phyloP scores from a whole-genome alignment of 1,140 invertebrate species.

The Anoplolepis gracilipes region DNA sequence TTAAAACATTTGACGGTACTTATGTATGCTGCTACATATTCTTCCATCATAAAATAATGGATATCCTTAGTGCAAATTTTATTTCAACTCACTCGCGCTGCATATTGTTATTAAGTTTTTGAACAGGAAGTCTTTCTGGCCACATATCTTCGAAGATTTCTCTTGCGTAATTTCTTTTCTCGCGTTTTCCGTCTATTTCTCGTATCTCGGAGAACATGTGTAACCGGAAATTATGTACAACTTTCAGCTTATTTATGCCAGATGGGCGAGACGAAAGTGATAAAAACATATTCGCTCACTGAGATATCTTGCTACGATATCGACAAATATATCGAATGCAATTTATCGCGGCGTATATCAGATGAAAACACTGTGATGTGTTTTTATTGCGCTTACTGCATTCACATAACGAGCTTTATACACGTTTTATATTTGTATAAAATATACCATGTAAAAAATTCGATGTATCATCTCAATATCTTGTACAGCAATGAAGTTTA shows the following conservation, averaged over 20 bases:
- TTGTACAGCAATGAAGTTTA: neutral
- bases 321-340: constrained; percentile 17
- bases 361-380: neutral
- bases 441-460: neutral
- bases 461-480: neutral
- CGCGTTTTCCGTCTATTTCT: neutral
- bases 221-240: constrained; percentile 37
- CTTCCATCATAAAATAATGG: neutral
- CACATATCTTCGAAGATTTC: neutral
- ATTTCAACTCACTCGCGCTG: constrained; percentile 28
- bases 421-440: neutral
- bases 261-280: neutral
- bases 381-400: neutral
- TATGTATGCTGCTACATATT: constrained; percentile 5
- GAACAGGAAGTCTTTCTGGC: neutral
- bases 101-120: constrained; percentile 45
- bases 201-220: neutral
- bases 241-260: constrained; percentile 13
- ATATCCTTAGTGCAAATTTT: constrained; percentile 11
- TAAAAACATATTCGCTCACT: neutral
- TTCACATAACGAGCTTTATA: constrained; percentile 4
- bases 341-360: constrained; percentile 5
- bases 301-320: neutral
- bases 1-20: neutral
- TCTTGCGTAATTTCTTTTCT: constrained; percentile 16